Conservation (phyloP, 2,113 vertebrate species). For the Phyllostomus hastatus region DNA sequence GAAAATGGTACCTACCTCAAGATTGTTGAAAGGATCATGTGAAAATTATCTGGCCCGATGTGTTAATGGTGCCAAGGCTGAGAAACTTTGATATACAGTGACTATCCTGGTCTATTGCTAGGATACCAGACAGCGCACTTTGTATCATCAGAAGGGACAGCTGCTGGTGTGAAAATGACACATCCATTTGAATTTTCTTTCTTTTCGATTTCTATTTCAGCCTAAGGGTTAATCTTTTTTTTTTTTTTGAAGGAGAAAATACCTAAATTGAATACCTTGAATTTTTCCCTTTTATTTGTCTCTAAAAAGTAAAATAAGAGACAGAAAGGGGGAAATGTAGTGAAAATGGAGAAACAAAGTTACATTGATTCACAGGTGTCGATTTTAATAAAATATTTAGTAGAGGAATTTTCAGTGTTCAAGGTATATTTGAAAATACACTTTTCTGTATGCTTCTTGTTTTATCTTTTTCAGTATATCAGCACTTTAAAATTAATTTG, state of each 20-base stretch:
- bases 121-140: background rate
- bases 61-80: background rate
- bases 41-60: background rate
- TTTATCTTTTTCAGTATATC: slow-evolving; percentile 1
- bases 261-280: background rate
- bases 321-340: background rate
- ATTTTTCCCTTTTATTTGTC: background rate
- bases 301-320: background rate
- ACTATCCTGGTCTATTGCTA: background rate
- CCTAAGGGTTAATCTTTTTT: background rate
- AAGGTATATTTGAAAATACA: slow-evolving; percentile 1
- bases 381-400: background rate
- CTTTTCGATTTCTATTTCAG: background rate
- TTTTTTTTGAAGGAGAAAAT: background rate
- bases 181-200: background rate
- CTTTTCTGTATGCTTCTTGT: background rate
- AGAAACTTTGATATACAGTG: background rate
- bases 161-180: background rate
- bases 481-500: slow-evolving; percentile 5
- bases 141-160: background rate
- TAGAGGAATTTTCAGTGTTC: background rate
- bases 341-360: background rate
- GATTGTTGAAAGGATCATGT: background rate
- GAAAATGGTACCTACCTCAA: background rate
- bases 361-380: background rate